phyloP scores from a whole-genome alignment of 2,797 vertebrate genomes.

The Chaetophractus vellerosus region DNA sequence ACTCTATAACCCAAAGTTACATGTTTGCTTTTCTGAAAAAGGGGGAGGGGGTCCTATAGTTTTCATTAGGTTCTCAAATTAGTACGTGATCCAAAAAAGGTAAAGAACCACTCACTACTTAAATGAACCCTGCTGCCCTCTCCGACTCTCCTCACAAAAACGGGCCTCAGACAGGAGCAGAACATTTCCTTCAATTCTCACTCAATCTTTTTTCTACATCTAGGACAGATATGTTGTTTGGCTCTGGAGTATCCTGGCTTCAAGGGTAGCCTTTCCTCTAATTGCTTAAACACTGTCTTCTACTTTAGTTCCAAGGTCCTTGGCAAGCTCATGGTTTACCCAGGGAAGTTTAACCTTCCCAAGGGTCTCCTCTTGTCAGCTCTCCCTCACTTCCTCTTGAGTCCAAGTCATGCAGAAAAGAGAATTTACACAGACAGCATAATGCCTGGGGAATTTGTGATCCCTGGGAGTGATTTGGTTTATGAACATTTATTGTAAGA shows the following conservation, averaged over 20 bases:
- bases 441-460: not conserved
- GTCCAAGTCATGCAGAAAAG: not conserved
- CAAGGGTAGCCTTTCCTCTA: not conserved
- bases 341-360: not conserved
- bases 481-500: slow-evolving; percentile 25
- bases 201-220: not conserved
- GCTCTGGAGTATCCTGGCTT: not conserved
- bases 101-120: not conserved
- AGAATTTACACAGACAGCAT: not conserved
- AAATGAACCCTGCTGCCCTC: not conserved
- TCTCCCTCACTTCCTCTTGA: not conserved
- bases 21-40: not conserved
- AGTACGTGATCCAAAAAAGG: not conserved
- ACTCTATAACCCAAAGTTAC: not conserved
- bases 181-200: not conserved
- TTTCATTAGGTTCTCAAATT: not conserved
- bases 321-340: not conserved
- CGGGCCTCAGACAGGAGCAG: not conserved
- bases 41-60: not conserved
- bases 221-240: not conserved
- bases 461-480: not conserved
- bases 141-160: not conserved
- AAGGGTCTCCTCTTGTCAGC: not conserved
- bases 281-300: not conserved
- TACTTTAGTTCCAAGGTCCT: not conserved